phyloP scores from a whole-genome alignment of 1,140 invertebrate species.

The Drosophila nebulosa region DNA sequence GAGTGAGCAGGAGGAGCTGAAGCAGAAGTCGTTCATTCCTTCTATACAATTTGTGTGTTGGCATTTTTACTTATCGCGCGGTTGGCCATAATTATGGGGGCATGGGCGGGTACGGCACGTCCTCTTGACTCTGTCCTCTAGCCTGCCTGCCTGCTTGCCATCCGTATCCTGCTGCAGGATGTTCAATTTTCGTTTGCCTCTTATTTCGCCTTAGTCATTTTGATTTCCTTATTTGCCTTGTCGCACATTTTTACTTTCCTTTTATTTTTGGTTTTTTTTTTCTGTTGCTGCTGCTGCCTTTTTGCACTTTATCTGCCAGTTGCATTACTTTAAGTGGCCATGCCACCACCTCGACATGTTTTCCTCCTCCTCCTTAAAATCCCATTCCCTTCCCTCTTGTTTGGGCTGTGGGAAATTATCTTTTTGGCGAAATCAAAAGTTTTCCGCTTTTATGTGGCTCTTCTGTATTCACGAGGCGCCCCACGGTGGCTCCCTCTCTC shows the following conservation, averaged over 20 bases:
- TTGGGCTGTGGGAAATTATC: conserved; percentile 54
- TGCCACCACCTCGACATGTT: neutral
- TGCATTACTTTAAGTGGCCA: conserved; percentile 74
- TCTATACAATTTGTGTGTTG: conserved; percentile 36
- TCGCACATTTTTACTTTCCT: conserved; percentile 37
- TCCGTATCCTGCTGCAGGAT: conserved; percentile 69
- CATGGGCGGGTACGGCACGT: conserved; percentile 28
- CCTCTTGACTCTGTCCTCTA: conserved; percentile 19
- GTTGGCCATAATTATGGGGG: conserved; percentile 42
- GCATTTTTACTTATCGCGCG: conserved; percentile 5
- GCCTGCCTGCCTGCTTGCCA: conserved; percentile 10
- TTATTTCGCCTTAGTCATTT: conserved; percentile 71
- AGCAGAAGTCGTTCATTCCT: neutral
- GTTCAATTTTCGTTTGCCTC: conserved; percentile 74
- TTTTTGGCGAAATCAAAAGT: conserved; percentile 67
- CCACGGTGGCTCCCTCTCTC: no score
- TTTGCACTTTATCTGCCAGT: conserved; percentile 30
- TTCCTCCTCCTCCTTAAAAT: conserved; percentile 7
- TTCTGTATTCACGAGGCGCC: neutral
- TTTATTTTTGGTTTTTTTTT: no score
- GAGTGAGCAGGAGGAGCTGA: neutral
- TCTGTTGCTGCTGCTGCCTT: no score
- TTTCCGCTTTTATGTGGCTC: conserved; percentile 46
- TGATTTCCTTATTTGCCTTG: conserved; percentile 77
- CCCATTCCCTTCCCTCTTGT: no score